Evolutionary conservation across 2,113 vertebrate genomes (phyloP).

Genomic region (Cercocebus atys): DNA sequence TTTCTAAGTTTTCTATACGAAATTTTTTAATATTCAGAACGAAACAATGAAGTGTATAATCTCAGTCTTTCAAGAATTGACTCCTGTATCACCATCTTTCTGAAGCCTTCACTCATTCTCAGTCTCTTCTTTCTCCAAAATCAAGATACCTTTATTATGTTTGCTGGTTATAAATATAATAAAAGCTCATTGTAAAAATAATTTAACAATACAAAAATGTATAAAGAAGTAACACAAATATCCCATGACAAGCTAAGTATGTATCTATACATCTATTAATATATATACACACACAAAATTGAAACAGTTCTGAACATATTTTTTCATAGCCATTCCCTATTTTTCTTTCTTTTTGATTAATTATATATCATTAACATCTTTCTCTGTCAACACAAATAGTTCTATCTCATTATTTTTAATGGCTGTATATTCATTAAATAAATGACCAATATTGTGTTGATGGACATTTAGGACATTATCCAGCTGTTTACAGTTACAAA

Average conservation of each 20-base stretch:
- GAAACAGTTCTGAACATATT: background rate
- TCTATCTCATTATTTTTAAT: background rate
- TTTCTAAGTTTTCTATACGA: background rate
- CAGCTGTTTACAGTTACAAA: slow-evolving; percentile 10
- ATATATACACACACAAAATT: background rate
- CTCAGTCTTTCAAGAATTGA: background rate
- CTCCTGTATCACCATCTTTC: background rate
- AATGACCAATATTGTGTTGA: background rate
- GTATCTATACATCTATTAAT: background rate
- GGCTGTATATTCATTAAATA: background rate
- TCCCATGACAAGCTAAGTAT: background rate
- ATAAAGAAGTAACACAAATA: background rate
- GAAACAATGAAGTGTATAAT: background rate
- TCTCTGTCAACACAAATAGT: background rate
- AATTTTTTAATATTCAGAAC: background rate
- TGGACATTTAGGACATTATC: background rate
- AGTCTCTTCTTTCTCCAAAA: background rate
- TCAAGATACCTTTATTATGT: background rate
- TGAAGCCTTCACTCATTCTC: background rate
- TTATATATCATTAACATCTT: background rate
- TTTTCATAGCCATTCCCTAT: background rate
- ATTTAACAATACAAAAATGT: background rate
- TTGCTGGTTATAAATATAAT: slow-evolving; percentile 16
- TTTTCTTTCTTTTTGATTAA: slow-evolving; percentile 21
- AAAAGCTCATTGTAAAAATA: background rate